Evolutionary conservation across 2,113 vertebrate genomes (phyloP), one percentile per base, ranked within the genome.

Genomic region (Phaethon lepturus): DNA sequence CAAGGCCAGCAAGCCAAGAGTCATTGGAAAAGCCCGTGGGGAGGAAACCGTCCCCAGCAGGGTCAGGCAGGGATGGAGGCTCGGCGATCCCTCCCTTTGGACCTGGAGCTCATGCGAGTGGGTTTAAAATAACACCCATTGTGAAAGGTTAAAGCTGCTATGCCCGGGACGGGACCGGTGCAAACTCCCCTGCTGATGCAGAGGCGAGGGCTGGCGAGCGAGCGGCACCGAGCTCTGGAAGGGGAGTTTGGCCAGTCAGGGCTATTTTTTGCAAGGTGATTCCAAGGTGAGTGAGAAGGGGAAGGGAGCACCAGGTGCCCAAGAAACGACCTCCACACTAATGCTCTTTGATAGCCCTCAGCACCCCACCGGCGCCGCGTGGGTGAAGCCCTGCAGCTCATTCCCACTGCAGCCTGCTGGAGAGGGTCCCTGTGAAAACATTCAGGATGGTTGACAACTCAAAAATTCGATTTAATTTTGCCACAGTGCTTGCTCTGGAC

Each of bases 331-430:
- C 81, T n/a, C 49, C 33, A 12, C 28, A 8, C 17, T 20, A 15
- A 40, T 0, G 0, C 38, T 12, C 10, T 56, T 10, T 9, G 28
- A 12, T 1, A n/a, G 18, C 19, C 60, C 58, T 13, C 35, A 56
- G 71, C 33, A 38, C 19, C 69, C 53, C 49, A 35, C 14, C 49
- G 17, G 87, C 2, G 2, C 31, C 3, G 24, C 4, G 7, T 3
- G 53, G 56, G 66, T 6, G 18, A 64, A 35, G 16, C 69, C 33
- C 45, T 62, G 42, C 13, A 10, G 10, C 72, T 9, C 67, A 11
- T 16, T 40, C 85, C 83, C 23, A 7, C 31, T 17, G 40, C 62
- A 71, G 71, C 42, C 72, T 49, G 62, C 67, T 71, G 33, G 1
- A 67, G 55, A 47, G 62, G 25, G 44, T 52, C 58, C 53, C 81